Conservation (phyloP, 2,797 vertebrate species). For the Balearica regulorum region DNA sequence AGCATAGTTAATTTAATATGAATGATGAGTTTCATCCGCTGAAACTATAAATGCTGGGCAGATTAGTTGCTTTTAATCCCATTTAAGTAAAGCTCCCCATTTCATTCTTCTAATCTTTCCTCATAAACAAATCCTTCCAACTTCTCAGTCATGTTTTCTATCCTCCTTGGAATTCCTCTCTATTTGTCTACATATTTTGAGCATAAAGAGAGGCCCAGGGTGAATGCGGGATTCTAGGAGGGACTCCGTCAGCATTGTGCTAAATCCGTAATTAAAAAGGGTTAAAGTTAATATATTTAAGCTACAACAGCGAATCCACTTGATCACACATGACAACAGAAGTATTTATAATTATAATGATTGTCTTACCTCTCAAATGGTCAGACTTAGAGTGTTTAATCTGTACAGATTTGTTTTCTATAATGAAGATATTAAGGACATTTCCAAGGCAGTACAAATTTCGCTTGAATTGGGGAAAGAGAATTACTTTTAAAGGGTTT, state of each 20-base stretch:
- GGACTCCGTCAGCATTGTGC: neutral
- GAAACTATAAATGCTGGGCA: neutral
- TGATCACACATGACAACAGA: conserved; percentile 59
- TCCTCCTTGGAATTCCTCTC: conserved; percentile 49
- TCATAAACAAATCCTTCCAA: conserved; percentile 53
- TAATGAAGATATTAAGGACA: conserved; percentile 35
- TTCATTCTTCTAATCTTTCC: conserved; percentile 41
- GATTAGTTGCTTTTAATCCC: conserved; percentile 41
- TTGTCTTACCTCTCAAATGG: conserved; percentile 56
- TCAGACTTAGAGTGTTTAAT: conserved; percentile 54
- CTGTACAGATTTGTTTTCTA: conserved; percentile 51
- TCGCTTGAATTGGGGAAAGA: neutral
- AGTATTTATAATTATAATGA: conserved; percentile 60
- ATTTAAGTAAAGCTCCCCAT: conserved; percentile 34
- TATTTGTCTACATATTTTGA: conserved; percentile 56
- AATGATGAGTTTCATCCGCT: neutral
- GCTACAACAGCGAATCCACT: conserved; percentile 35
- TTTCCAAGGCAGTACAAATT: conserved; percentile 16
- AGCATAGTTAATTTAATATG: neutral
- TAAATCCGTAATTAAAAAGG: conserved; percentile 58
- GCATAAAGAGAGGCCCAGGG: conserved; percentile 38
- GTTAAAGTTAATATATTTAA: conserved; percentile 66
- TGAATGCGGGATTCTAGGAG: conserved; percentile 23
- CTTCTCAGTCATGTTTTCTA: conserved; percentile 56
- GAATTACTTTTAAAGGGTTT: neutral